These are phyloP conservation scores for Ammospiza nelsoni DNA, from an alignment of 2,113 vertebrate genomes.

Conservation along the genomic window DNA sequence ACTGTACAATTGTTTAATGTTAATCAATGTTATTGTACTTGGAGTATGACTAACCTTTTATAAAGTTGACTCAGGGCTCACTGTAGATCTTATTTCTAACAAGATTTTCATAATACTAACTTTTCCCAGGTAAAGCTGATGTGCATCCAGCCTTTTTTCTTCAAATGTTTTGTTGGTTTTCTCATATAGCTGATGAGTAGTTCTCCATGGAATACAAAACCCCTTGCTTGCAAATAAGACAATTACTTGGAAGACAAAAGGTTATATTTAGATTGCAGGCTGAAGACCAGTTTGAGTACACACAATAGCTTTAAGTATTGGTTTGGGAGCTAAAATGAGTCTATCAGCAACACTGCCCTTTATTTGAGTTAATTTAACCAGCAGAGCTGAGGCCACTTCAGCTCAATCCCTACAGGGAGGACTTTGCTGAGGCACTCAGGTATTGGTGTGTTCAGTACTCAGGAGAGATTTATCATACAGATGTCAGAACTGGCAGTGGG, in stretches of 20 bases:
- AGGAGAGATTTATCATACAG: not conserved
- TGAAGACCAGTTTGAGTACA: not conserved
- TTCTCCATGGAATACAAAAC: not conserved
- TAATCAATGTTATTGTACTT: not conserved
- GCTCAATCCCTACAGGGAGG: not conserved
- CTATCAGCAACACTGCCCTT: not conserved
- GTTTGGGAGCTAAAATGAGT: not conserved
- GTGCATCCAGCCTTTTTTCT: not conserved
- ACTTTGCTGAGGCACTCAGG: not conserved
- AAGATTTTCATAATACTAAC: not conserved
- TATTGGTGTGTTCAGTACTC: not conserved
- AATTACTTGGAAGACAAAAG: not conserved
- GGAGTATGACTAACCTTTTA: not conserved
- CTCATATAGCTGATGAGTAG: not conserved
- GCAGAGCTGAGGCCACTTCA: not conserved
- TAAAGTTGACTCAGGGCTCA: not conserved
- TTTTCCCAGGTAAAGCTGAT: not conserved
- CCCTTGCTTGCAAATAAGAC: not conserved
- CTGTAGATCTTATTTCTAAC: not conserved
- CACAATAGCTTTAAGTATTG: not conserved
- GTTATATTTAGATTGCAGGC: not conserved
- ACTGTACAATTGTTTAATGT: slow-evolving; percentile 19
- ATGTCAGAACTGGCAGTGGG: not conserved
- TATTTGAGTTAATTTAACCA: not conserved
- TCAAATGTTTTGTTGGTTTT: not conserved